These are phyloP conservation scores for Micromesistius poutassou DNA, from an alignment of 2,797 vertebrate genomes.

Conservation along the genomic window DNA sequence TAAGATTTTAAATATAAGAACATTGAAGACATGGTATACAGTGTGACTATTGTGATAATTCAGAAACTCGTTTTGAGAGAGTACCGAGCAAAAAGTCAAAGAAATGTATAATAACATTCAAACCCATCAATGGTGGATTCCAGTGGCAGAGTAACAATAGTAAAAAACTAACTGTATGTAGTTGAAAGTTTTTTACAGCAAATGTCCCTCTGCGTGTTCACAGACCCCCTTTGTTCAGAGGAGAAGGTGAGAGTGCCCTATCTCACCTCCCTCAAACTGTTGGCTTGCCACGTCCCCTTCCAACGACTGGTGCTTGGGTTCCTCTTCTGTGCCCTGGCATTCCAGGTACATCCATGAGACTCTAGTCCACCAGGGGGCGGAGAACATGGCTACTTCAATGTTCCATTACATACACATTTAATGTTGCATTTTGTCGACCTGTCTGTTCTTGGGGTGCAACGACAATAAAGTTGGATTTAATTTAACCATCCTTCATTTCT, in stretches of 20 bases:
- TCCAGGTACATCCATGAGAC: conserved; percentile 64
- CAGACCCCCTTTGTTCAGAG: conserved; percentile 41
- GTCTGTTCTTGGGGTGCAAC: neutral
- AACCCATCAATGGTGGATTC: too few relatives aligned
- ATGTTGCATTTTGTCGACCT: neutral
- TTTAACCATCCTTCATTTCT: neutral
- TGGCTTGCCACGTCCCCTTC: conserved; percentile 63
- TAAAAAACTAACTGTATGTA: too few relatives aligned
- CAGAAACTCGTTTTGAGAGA: too few relatives aligned
- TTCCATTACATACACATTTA: neutral
- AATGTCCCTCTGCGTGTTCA: neutral
- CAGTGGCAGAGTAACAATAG: too few relatives aligned
- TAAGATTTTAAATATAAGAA: neutral
- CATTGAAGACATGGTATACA: neutral
- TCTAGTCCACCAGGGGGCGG: neutral
- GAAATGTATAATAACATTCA: too few relatives aligned
- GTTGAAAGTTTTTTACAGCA: neutral
- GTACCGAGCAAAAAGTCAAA: too few relatives aligned
- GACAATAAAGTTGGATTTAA: neutral
- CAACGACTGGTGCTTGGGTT: conserved; percentile 68
- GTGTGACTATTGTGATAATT: too few relatives aligned
- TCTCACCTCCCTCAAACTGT: conserved; percentile 55
- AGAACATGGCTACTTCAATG: neutral
- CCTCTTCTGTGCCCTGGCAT: conserved; percentile 64
- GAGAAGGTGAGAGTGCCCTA: conserved; percentile 44